Evolutionary conservation across 2,888 invertebrate species (phyloP).

Genomic region (Conomelus anceps): DNA sequence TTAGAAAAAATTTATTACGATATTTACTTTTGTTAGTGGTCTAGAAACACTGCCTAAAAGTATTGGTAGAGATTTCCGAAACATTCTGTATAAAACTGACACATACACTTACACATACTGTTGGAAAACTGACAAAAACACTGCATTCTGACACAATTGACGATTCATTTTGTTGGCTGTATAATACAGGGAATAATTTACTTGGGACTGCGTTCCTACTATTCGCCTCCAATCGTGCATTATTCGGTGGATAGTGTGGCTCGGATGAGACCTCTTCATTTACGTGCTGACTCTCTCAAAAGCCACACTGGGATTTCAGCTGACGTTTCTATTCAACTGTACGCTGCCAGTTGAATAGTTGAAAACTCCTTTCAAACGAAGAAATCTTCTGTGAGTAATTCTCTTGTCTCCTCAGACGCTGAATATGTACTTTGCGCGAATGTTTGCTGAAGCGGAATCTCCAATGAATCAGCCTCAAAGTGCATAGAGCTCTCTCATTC

Average conservation of each 20-base stretch:
- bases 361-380: background rate
- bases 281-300: background rate
- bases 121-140: background rate
- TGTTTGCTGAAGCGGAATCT: background rate
- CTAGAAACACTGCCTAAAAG: no score
- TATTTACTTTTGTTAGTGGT: no score
- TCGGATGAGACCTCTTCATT: background rate
- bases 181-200: background rate
- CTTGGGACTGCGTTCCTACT: no score
- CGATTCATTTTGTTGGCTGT: background rate
- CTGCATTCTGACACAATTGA: background rate
- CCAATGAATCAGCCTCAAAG: background rate
- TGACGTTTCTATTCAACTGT: background rate
- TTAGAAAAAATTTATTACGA: no score
- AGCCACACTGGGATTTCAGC: background rate
- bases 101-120: no score
- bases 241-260: background rate
- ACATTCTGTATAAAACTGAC: no score
- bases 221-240: background rate
- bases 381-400: background rate
- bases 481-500: background rate
- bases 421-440: background rate
- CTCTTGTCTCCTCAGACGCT: background rate
- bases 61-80: no score
- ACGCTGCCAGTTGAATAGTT: no score